Conservation (phyloP, 2,888 invertebrate genomes). For the Troglohyphantes excavatus region DNA sequence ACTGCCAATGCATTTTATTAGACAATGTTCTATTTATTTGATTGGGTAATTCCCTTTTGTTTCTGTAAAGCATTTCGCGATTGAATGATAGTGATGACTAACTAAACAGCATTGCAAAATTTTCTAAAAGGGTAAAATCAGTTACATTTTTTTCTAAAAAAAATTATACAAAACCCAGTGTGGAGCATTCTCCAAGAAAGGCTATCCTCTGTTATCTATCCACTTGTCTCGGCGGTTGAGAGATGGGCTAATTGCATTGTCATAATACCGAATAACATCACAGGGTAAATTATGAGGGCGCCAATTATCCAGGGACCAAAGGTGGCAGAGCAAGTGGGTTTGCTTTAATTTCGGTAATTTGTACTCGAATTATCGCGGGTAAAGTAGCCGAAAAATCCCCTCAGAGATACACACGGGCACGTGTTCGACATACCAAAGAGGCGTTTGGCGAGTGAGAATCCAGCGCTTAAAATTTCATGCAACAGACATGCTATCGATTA, state of each 20-base stretch:
- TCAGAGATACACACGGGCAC: conserved; percentile 3
- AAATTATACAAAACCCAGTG: too few relatives aligned
- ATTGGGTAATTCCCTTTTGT: too few relatives aligned
- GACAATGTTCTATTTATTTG: too few relatives aligned
- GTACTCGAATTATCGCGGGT: conserved; percentile 21
- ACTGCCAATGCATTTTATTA: too few relatives aligned
- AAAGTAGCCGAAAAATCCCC: conserved; percentile 27
- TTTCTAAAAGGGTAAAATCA: too few relatives aligned
- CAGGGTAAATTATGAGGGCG: neutral
- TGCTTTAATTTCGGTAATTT: conserved; percentile 53
- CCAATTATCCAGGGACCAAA: conserved; percentile 41
- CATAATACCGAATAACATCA: conserved; percentile 13
- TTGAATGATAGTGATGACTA: too few relatives aligned
- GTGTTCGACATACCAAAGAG: conserved; percentile 37
- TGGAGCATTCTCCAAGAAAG: too few relatives aligned
- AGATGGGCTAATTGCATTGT: conserved; percentile 47
- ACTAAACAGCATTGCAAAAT: too few relatives aligned
- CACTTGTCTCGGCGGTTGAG: neutral
- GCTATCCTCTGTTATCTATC: neutral
- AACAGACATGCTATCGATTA: neutral
- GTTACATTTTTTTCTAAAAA: too few relatives aligned
- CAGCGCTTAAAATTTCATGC: neutral
- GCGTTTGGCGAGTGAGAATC: neutral
- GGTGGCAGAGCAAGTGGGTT: conserved; percentile 27
- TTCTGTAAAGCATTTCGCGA: too few relatives aligned